Percentiles rank a stretch among this genome's conserved stretches.
Evolutionary conservation across 2,113 vertebrate species (phyloP).

Genomic region (Hippoglossus stenolepis): DNA sequence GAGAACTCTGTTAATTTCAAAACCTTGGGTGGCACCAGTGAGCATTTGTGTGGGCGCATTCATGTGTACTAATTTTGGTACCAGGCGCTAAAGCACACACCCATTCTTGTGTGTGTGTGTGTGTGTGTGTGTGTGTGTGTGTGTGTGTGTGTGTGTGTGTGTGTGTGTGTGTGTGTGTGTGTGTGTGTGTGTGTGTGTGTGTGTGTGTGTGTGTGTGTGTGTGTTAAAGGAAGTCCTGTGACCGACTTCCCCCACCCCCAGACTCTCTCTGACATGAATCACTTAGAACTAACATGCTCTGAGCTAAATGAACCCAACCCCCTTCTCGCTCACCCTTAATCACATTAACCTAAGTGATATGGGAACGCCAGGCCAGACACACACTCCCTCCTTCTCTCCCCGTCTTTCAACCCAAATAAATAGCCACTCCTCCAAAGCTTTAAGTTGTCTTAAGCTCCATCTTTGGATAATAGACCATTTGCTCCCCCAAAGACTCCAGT

Average conservation of each 20-base stretch:
- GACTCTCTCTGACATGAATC: conserved; percentile 62
- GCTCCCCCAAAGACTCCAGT: conserved; percentile 62
- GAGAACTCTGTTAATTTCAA: conserved; percentile 6
- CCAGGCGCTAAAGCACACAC: conserved; percentile 26
- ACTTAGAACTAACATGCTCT: conserved; percentile 68
- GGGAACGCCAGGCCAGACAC: conserved; percentile 76
- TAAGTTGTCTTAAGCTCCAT: conserved; percentile 80
- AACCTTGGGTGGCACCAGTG: conserved; percentile 16
- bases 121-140: conserved; percentile 19
- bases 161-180: conserved; percentile 22
- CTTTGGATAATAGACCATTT: conserved; percentile 75
- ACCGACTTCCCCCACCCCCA: background rate
- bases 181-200: conserved; percentile 30
- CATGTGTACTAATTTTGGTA: conserved; percentile 28
- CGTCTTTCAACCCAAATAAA: conserved; percentile 73
- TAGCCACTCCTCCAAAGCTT: conserved; percentile 74
- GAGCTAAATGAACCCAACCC: conserved; percentile 66
- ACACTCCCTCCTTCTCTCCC: conserved; percentile 65
- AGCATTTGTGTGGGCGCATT: conserved; percentile 25
- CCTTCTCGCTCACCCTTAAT: conserved; percentile 64
- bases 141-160: too few species aligned
- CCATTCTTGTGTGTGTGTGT: conserved; percentile 36
- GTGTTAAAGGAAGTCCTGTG: conserved; percentile 60
- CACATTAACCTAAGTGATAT: conserved; percentile 84
- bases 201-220: conserved; percentile 24